Percentiles rank a stretch among this genome's conserved stretches.
These are phyloP conservation scores for Loris lydekkerianus DNA, from an alignment of 2,797 vertebrate genomes.

Conservation along the genomic window DNA sequence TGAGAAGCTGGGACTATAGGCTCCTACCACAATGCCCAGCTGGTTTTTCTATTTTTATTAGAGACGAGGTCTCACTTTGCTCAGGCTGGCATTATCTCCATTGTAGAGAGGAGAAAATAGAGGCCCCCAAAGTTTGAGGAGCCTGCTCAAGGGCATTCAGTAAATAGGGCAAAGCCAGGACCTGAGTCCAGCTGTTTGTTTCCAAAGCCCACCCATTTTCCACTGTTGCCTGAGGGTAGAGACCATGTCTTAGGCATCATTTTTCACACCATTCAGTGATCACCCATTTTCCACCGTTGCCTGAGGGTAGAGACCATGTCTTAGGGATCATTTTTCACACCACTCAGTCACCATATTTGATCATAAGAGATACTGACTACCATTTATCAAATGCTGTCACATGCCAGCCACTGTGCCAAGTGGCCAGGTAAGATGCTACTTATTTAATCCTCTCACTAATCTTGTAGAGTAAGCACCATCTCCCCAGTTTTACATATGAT, in stretches of 20 bases:
- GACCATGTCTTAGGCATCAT: rapidly evolving
- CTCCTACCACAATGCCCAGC: too few relatives aligned
- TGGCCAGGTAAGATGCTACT: background rate
- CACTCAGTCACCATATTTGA: background rate
- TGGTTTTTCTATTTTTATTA: too few relatives aligned
- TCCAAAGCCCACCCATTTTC: background rate
- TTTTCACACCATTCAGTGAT: background rate
- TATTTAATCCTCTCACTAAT: background rate
- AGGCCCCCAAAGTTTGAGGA: background rate
- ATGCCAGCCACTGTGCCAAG: background rate
- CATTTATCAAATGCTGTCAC: rapidly evolving
- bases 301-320: background rate
- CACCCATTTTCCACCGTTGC: background rate
- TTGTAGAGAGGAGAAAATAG: rapidly evolving
- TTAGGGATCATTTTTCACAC: rapidly evolving
- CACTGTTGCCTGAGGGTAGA: background rate
- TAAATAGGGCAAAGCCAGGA: rapidly evolving
- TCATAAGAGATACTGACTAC: background rate
- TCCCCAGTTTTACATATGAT: background rate
- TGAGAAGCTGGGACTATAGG: too few relatives aligned
- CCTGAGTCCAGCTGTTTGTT: background rate
- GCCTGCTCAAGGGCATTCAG: background rate
- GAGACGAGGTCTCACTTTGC: too few relatives aligned
- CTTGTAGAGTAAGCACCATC: rapidly evolving
- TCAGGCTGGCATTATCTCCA: too few relatives aligned